Evolutionary conservation across 2,888 invertebrate species (phyloP).

Genomic region (Phorcus lineatus): DNA sequence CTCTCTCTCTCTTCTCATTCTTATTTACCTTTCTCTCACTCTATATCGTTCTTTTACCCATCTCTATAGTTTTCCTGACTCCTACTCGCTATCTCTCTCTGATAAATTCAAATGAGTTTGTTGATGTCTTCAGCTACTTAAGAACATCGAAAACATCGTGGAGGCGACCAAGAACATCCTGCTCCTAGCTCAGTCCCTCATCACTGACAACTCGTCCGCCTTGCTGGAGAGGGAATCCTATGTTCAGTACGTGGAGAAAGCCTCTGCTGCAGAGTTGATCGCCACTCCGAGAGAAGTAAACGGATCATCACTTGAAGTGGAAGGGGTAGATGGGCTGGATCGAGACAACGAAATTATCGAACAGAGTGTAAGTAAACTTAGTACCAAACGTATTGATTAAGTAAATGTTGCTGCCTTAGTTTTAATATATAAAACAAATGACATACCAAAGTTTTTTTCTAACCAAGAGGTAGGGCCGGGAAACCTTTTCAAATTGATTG

Average conservation of each 20-base stretch:
- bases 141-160: not conserved
- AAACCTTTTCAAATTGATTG: too few species aligned
- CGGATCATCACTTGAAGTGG: not conserved
- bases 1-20: too few species aligned
- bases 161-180: not conserved
- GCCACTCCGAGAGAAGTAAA: not conserved
- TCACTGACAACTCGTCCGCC: not conserved
- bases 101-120: too few species aligned
- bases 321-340: not conserved
- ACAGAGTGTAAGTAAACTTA: not conserved
- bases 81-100: too few species aligned
- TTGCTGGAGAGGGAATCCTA: not conserved
- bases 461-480: too few species aligned
- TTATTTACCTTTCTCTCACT: too few species aligned
- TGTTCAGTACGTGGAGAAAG: not conserved
- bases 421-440: too few species aligned
- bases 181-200: not conserved
- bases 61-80: too few species aligned
- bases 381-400: too few species aligned
- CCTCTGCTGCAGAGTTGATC: not conserved
- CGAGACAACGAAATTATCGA: not conserved
- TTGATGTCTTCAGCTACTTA: not conserved
- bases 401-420: too few species aligned
- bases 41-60: too few species aligned
- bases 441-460: too few species aligned